Evolutionary conservation across 2,888 invertebrate species (phyloP).

Genomic region (Caenorhabditis sp.): DNA sequence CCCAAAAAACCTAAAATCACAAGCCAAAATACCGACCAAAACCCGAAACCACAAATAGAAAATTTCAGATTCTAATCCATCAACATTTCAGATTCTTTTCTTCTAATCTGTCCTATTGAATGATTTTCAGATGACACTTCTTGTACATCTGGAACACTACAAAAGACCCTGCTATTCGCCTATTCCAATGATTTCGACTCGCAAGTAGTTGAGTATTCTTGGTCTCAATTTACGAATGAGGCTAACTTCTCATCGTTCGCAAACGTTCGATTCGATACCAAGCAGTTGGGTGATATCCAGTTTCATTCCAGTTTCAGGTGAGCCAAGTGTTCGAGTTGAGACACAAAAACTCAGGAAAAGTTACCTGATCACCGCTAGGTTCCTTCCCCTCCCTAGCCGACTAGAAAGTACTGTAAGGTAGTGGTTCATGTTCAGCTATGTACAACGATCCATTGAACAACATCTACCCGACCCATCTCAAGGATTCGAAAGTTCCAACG

Average conservation of each 20-base stretch:
- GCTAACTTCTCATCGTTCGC: not conserved
- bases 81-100: too few relatives aligned
- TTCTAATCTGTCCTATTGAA: too few relatives aligned
- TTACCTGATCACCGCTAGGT: too few relatives aligned
- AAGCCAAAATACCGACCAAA: too few relatives aligned
- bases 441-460: not conserved
- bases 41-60: too few relatives aligned
- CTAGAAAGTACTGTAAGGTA: too few relatives aligned
- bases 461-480: not conserved
- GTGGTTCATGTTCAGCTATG: not conserved
- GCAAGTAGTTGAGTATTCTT: not conserved
- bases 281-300: not conserved
- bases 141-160: not conserved
- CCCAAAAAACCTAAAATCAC: too few relatives aligned
- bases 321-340: too few relatives aligned
- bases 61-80: too few relatives aligned
- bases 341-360: too few relatives aligned
- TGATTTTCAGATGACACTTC: not conserved
- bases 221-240: too few relatives aligned
- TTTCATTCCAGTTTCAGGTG: not conserved
- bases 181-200: conserved; percentile 2
- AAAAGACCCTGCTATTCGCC: not conserved
- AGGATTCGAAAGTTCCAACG: not conserved
- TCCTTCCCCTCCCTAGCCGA: too few relatives aligned
- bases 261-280: not conserved